These are phyloP conservation scores for Monomorium pharaonis DNA, from an alignment of 1,140 invertebrate genomes.

Conservation along the genomic window DNA sequence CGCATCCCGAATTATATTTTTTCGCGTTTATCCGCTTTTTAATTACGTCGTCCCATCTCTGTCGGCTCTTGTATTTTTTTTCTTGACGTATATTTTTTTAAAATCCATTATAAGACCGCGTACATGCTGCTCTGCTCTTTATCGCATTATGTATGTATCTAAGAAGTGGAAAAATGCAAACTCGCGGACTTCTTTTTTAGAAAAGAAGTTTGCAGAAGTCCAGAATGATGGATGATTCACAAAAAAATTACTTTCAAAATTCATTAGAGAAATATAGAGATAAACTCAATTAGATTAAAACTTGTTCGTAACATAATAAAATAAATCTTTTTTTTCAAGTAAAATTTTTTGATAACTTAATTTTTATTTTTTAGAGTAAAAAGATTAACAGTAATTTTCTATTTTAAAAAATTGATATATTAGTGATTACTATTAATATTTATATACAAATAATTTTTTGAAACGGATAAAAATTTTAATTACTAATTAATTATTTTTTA, in stretches of 20 bases:
- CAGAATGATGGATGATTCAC: neutral
- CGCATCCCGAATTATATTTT: neutral
- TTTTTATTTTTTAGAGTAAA: neutral
- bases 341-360: neutral
- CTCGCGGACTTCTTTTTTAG: neutral
- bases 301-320: neutral
- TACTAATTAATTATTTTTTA: neutral
- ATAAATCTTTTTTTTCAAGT: neutral
- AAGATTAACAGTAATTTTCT: neutral
- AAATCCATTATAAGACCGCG: neutral
- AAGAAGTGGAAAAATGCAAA: neutral
- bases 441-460: neutral
- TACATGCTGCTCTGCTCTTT: neutral
- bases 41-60: neutral
- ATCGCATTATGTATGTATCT: slow-evolving; percentile 5
- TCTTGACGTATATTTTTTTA: neutral
- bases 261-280: slow-evolving; percentile 1
- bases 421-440: neutral
- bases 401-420: neutral
- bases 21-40: neutral
- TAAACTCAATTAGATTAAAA: slow-evolving; percentile 12
- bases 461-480: neutral
- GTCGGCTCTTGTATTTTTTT: neutral
- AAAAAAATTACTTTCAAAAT: slow-evolving; percentile 17
- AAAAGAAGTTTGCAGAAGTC: neutral